Conservation (phyloP, 2,113 vertebrate species). For the Petrocephalus microphthalmus region DNA sequence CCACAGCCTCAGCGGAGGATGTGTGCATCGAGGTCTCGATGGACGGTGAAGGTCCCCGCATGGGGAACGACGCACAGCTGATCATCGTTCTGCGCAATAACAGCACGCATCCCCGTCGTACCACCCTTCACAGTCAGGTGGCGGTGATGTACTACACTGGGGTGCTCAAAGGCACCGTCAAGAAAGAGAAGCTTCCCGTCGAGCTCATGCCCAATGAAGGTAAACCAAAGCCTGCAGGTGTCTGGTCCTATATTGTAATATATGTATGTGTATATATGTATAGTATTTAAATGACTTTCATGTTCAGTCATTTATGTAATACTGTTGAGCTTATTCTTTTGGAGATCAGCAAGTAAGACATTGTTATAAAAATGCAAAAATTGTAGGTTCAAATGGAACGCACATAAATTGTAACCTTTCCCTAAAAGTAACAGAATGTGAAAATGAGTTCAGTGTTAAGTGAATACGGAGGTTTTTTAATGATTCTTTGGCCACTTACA, state of each 20-base stretch:
- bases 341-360: not conserved
- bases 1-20: constrained; percentile 54
- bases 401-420: not conserved
- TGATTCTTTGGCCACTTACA: not conserved
- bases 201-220: constrained; percentile 61
- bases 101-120: constrained; percentile 53
- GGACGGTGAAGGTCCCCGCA: constrained; percentile 68
- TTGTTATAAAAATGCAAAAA: not conserved
- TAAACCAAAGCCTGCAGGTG: constrained; percentile 30
- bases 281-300: too few species aligned
- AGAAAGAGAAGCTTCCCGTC: constrained; percentile 60
- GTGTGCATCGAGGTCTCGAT: constrained; percentile 62
- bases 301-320: not conserved
- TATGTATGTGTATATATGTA: not conserved
- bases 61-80: constrained; percentile 67
- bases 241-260: not conserved
- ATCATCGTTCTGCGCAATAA: constrained; percentile 63
- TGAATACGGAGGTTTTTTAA: not conserved
- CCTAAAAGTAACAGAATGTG: not conserved
- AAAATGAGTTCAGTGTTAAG: not conserved
- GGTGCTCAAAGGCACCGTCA: constrained; percentile 66
- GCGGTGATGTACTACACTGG: constrained; percentile 80
- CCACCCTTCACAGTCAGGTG: constrained; percentile 70
- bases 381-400: not conserved
- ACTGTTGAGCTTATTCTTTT: not conserved